Evolutionary conservation across 2,113 vertebrate species (phyloP).

Genomic region (Mungos mungo): DNA sequence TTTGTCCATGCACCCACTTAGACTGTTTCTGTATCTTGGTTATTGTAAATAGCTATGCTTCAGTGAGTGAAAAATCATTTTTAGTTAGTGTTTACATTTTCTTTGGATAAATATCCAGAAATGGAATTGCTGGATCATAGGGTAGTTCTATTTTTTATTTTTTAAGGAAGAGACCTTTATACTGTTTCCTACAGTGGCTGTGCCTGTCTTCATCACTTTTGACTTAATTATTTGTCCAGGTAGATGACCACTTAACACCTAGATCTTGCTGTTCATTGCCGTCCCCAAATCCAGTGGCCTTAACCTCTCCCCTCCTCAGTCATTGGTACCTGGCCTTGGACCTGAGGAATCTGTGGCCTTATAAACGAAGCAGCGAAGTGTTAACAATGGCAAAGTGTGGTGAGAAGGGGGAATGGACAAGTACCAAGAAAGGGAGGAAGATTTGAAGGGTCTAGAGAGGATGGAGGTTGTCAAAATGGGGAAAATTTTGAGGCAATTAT

Average conservation of each 20-base stretch:
- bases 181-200: neutral
- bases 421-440: neutral
- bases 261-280: neutral
- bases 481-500: neutral
- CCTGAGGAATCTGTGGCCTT: neutral
- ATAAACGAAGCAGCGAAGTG: neutral
- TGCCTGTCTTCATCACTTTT: neutral
- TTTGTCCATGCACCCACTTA: neutral
- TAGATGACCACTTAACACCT: neutral
- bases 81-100: neutral
- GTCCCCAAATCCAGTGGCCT: neutral
- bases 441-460: neutral
- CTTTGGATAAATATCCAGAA: neutral
- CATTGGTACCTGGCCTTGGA: neutral
- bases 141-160: neutral
- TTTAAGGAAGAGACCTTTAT: neutral
- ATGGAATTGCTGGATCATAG: neutral
- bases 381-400: neutral
- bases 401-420: neutral
- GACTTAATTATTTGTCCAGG: neutral
- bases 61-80: neutral
- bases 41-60: neutral
- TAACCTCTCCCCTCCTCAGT: neutral
- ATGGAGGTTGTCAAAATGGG: neutral
- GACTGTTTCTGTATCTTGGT: neutral